A percentile compares a stretch with the other conserved stretches of the same genome.
Conservation (phyloP, 2,888 invertebrate species). For the Myopa tessellatipennis region DNA sequence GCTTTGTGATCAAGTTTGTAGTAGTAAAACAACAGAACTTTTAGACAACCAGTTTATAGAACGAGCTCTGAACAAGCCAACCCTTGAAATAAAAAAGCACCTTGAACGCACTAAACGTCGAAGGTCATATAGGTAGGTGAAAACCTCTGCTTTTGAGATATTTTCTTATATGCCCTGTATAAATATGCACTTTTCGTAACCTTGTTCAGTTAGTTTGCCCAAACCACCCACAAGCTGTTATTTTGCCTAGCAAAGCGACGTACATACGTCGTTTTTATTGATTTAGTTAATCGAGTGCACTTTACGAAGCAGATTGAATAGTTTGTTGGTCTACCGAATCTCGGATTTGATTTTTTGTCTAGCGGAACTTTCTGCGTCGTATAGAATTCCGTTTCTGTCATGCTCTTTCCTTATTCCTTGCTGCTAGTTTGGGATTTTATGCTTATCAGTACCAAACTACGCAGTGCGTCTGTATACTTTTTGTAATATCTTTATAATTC, state of each 20-base stretch:
- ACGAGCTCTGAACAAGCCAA: too few relatives aligned
- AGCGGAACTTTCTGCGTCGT: background rate
- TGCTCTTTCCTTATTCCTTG: background rate
- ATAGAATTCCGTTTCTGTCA: background rate
- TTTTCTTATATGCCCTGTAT: background rate
- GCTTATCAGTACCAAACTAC: conserved; percentile 10
- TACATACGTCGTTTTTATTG: background rate
- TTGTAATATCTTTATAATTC: too few relatives aligned
- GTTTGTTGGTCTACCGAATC: background rate
- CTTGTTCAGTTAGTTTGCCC: too few relatives aligned
- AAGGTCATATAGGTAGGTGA: too few relatives aligned
- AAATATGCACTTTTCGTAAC: background rate
- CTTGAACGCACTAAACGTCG: too few relatives aligned
- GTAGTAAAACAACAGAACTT: too few relatives aligned
- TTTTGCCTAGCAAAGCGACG: background rate
- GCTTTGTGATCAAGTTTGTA: too few relatives aligned
- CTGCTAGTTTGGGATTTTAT: background rate
- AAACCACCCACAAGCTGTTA: background rate
- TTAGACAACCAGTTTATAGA: too few relatives aligned
- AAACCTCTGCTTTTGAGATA: too few relatives aligned
- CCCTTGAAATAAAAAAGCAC: too few relatives aligned
- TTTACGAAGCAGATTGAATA: background rate
- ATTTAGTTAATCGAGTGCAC: conserved; percentile 4
- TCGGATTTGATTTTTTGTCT: background rate
- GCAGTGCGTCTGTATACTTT: background rate